Conservation (phyloP, 2,113 vertebrate genomes). For the Fulmarus glacialis region DNA sequence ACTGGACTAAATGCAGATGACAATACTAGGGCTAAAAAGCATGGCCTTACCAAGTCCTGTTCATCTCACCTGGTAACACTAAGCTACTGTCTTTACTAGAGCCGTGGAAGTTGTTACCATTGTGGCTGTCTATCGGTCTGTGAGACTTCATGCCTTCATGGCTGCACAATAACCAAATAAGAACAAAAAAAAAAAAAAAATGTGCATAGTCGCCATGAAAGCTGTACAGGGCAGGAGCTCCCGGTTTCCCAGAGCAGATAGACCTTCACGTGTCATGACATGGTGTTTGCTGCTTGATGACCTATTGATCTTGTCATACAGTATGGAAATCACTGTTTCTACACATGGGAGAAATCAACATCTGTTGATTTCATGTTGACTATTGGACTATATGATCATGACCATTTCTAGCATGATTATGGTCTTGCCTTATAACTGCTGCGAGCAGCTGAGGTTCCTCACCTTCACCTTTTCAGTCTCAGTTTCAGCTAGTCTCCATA, state of each 20-base stretch:
- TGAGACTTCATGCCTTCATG: not conserved
- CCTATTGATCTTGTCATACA: not conserved
- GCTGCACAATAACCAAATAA: not conserved
- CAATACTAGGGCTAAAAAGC: not conserved
- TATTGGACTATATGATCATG: not conserved
- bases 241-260: not conserved
- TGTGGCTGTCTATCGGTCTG: not conserved
- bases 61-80: not conserved
- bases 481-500: not conserved
- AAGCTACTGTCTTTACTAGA: not conserved
- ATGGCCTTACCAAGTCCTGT: not conserved
- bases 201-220: not conserved
- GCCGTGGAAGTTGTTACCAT: not conserved
- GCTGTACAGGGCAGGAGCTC: not conserved
- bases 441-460: not conserved
- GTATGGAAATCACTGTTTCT: not conserved
- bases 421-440: not conserved
- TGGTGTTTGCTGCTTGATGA: not conserved
- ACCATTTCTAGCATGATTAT: not conserved
- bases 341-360: not conserved
- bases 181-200: not conserved
- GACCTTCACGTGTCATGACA: not conserved
- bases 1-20: not conserved
- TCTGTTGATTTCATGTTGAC: not conserved
- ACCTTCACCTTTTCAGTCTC: not conserved